Conservation (phyloP, 1,140 invertebrate species). For the Drosophila subobscura region DNA sequence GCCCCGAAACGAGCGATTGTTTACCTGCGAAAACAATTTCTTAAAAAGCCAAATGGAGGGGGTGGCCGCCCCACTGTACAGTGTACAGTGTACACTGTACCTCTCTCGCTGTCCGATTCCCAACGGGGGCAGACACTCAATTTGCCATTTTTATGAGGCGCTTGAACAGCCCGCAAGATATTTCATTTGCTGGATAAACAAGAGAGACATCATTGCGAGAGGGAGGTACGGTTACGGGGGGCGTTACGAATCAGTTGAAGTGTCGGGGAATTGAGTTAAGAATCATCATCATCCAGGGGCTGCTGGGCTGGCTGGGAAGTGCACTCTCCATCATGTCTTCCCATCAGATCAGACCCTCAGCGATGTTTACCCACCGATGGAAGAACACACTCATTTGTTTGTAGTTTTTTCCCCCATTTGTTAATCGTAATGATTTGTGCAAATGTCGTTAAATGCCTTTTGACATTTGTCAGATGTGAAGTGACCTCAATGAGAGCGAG, state of each 20-base stretch:
- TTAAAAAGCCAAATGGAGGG: conserved; percentile 46
- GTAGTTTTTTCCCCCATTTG: conserved; percentile 46
- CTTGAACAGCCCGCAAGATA: conserved; percentile 58
- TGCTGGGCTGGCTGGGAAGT: conserved; percentile 33
- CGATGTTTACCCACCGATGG: no score
- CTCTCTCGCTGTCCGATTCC: conserved; percentile 50
- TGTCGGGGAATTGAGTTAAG: conserved; percentile 56
- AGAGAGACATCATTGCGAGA: conserved; percentile 2
- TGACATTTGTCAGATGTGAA: conserved; percentile 64
- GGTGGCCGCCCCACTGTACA: conserved; percentile 1
- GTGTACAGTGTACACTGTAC: background rate
- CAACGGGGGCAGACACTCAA: conserved; percentile 78
- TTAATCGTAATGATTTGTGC: conserved; percentile 81
- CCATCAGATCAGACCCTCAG: conserved; percentile 3
- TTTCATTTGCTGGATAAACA: conserved; percentile 37
- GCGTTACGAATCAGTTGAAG: conserved; percentile 26
- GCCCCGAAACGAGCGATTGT: conserved; percentile 63
- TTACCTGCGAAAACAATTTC: conserved; percentile 69
- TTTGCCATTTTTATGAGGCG: conserved; percentile 81
- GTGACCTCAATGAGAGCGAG: conserved; percentile 39
- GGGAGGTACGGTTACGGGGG: background rate
- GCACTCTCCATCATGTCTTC: conserved; percentile 22
- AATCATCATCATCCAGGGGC: conserved; percentile 19
- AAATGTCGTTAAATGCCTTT: conserved; percentile 74
- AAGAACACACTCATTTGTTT: background rate